These are phyloP conservation scores for Myiotriccus ornatus DNA, from an alignment of 2,797 vertebrate species.

Conservation along the genomic window DNA sequence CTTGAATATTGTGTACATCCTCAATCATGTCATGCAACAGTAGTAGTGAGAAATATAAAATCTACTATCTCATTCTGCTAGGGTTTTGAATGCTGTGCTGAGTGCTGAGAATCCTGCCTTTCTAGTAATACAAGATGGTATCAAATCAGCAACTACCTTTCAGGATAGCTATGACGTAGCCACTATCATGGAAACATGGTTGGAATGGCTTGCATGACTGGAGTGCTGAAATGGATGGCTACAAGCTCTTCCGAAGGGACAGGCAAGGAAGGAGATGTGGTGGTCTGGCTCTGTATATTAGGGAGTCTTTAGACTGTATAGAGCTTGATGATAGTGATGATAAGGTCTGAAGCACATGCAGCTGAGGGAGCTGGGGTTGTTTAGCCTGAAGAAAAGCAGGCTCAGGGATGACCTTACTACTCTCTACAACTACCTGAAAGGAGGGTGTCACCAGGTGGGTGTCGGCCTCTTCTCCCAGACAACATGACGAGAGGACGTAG, in stretches of 20 bases:
- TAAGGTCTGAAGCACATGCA: background rate
- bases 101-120: background rate
- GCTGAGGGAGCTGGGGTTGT: background rate
- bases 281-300: background rate
- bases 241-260: background rate
- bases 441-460: too few relatives aligned
- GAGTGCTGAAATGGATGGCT: background rate
- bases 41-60: background rate
- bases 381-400: background rate
- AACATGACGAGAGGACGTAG: background rate
- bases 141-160: background rate
- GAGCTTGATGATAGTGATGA: background rate
- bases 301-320: background rate
- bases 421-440: background rate
- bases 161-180: background rate
- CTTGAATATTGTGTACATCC: background rate
- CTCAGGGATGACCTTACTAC: background rate
- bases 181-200: background rate
- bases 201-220: background rate
- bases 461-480: rapidly evolving
- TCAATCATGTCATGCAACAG: background rate
- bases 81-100: background rate
- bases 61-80: background rate
- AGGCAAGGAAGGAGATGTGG: background rate
- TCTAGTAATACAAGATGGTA: background rate